phyloP scores from a whole-genome alignment of 2,888 invertebrate genomes.

The Prenolepis imparis region DNA sequence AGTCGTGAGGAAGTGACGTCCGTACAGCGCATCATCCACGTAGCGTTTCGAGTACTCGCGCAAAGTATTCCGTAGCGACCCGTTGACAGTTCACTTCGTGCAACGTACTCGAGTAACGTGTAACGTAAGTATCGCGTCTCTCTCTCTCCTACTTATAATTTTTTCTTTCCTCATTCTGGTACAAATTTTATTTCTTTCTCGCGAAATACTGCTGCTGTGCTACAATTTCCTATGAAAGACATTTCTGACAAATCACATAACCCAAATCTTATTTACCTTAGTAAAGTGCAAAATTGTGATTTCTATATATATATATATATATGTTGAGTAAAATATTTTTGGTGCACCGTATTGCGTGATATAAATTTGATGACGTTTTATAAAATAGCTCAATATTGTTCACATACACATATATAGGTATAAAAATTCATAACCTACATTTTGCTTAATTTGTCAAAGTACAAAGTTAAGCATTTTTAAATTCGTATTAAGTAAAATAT shows the following conservation, averaged over 20 bases:
- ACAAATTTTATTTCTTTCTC: background rate
- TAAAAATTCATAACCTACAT: slow-evolving; percentile 22
- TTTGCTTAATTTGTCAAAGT: slow-evolving; percentile 7
- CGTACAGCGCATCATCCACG: slow-evolving; percentile 78
- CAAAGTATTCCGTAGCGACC: slow-evolving; percentile 59
- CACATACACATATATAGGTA: background rate
- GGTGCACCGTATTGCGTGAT: background rate
- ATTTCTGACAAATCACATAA: slow-evolving; percentile 34
- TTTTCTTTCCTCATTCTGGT: background rate
- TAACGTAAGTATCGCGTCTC: slow-evolving; percentile 64
- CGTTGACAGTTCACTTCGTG: slow-evolving; percentile 70
- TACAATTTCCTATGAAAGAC: background rate
- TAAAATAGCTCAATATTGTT: background rate
- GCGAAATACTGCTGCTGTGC: background rate
- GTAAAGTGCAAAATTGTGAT: background rate
- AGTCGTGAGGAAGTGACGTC: slow-evolving; percentile 81
- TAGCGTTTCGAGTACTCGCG: slow-evolving; percentile 73
- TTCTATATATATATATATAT: background rate
- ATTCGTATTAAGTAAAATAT: background rate
- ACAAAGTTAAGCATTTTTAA: background rate
- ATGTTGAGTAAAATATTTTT: slow-evolving; percentile 7
- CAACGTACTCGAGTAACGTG: slow-evolving; percentile 64
- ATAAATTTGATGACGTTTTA: background rate
- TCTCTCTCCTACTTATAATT: background rate
- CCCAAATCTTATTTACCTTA: slow-evolving; percentile 32